Evolutionary conservation across 1,140 invertebrate species (phyloP).

Genomic region (Gerris buenoi): DNA sequence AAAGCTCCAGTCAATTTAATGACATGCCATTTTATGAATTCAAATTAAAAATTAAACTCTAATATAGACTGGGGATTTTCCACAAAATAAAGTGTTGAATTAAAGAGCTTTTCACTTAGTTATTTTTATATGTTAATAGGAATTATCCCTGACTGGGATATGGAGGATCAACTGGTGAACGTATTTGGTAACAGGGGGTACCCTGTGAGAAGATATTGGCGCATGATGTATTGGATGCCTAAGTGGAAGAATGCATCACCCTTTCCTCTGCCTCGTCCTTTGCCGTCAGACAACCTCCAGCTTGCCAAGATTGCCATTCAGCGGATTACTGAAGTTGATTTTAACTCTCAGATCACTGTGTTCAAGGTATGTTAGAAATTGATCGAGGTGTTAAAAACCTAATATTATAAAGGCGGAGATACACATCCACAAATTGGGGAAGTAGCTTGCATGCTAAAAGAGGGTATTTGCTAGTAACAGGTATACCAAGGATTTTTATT

Average conservation of each 20-base stretch:
- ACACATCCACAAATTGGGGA: too few species aligned
- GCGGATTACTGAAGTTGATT: conserved; percentile 76
- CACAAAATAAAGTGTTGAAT: too few species aligned
- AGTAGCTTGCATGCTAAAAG: too few species aligned
- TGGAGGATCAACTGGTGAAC: conserved; percentile 62
- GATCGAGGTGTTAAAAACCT: too few species aligned
- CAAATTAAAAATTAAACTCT: too few species aligned
- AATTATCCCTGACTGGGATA: conserved; percentile 80
- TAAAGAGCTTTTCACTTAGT: background rate
- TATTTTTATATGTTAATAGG: conserved; percentile 34
- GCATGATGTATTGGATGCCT: conserved; percentile 97
- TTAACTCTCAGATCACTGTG: conserved; percentile 49
- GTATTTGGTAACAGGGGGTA: conserved; percentile 67
- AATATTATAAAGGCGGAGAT: too few species aligned
- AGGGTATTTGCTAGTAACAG: too few species aligned
- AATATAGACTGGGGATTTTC: too few species aligned
- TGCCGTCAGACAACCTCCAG: conserved; percentile 57
- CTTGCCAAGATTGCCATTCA: conserved; percentile 73
- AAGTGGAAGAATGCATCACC: conserved; percentile 87
- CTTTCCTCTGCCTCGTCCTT: conserved; percentile 60
- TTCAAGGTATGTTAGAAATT: conserved; percentile 57
- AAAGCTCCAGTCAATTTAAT: too few species aligned
- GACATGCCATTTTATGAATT: too few species aligned
- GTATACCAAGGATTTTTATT: too few species aligned
- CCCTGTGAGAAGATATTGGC: conserved; percentile 66